Evolutionary conservation across 2,113 vertebrate genomes (phyloP).

Genomic region (Anas platyrhynchos): DNA sequence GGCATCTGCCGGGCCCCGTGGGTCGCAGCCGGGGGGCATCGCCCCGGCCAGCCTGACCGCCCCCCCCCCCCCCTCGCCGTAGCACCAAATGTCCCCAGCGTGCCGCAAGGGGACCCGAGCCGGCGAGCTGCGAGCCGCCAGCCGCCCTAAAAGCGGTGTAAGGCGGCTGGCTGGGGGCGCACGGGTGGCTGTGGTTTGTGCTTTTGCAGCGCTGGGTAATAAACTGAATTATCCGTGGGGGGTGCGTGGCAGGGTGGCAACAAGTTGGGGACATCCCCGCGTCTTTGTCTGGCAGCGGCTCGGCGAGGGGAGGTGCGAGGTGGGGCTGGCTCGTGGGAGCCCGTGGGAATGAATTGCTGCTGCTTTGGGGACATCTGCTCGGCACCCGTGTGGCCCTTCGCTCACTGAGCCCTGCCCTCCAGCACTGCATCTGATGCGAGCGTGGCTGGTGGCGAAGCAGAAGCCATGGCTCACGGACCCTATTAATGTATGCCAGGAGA

Average conservation of each 20-base stretch:
- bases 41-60: too few relatives aligned
- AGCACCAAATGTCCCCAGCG: not conserved
- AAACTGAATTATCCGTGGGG: not conserved
- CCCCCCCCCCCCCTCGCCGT: not conserved
- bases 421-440: not conserved
- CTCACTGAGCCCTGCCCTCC: not conserved
- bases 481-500: not conserved
- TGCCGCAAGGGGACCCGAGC: not conserved
- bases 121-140: not conserved
- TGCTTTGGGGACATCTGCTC: not conserved
- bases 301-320: not conserved
- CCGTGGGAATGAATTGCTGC: not conserved
- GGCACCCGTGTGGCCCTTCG: rapidly evolving
- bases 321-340: not conserved
- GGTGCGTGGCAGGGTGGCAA: not conserved
- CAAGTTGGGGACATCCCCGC: not conserved
- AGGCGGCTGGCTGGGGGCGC: not conserved
- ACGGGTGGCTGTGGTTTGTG: not conserved
- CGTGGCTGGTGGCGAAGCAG: not conserved
- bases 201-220: not conserved
- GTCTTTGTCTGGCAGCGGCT: not conserved
- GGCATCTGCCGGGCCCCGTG: too few relatives aligned
- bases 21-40: too few relatives aligned
- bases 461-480: not conserved
- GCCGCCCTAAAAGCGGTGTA: not conserved